Percentiles rank a stretch among this genome's conserved stretches.
Conservation (phyloP, 2,888 invertebrate species). For the Exocentrus adspersus region DNA sequence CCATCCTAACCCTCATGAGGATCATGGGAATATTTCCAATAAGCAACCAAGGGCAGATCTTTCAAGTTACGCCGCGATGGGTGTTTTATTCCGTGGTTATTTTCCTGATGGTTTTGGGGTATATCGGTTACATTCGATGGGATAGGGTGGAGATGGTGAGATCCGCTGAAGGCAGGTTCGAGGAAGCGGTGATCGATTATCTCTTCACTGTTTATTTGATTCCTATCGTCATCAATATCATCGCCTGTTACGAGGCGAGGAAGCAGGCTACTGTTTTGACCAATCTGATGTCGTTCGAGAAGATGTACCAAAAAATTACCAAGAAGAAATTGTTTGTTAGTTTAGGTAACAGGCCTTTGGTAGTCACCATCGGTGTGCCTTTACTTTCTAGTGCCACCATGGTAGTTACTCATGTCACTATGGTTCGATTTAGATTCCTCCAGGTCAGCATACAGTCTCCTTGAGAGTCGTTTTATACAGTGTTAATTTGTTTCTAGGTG, state of each 20-base stretch:
- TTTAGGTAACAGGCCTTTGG: constrained; percentile 69
- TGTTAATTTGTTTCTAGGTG: too few species aligned
- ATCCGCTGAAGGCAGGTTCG: constrained; percentile 74
- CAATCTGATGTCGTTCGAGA: constrained; percentile 76
- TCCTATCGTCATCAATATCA: constrained; percentile 71
- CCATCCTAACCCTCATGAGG: constrained; percentile 64
- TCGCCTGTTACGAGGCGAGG: constrained; percentile 72
- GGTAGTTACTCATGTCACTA: constrained; percentile 74
- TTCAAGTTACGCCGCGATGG: constrained; percentile 65
- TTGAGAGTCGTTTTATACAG: not conserved
- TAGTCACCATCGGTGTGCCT: constrained; percentile 70
- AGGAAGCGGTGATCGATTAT: constrained; percentile 80
- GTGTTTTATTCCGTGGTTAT: constrained; percentile 70
- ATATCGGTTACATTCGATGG: constrained; percentile 71
- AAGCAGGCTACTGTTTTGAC: constrained; percentile 72
- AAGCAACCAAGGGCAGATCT: constrained; percentile 64
- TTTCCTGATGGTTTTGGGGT: constrained; percentile 58
- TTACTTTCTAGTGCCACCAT: constrained; percentile 72
- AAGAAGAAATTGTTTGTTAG: constrained; percentile 68
- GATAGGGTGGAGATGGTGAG: constrained; percentile 71
- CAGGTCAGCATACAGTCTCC: constrained; percentile 64
- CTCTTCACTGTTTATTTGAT: constrained; percentile 78
- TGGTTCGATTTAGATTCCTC: constrained; percentile 73
- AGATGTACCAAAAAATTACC: constrained; percentile 71
- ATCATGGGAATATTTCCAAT: constrained; percentile 73